Evolutionary conservation across 1,140 invertebrate species (phyloP).

Genomic region (Drosophila lacertosa): DNA sequence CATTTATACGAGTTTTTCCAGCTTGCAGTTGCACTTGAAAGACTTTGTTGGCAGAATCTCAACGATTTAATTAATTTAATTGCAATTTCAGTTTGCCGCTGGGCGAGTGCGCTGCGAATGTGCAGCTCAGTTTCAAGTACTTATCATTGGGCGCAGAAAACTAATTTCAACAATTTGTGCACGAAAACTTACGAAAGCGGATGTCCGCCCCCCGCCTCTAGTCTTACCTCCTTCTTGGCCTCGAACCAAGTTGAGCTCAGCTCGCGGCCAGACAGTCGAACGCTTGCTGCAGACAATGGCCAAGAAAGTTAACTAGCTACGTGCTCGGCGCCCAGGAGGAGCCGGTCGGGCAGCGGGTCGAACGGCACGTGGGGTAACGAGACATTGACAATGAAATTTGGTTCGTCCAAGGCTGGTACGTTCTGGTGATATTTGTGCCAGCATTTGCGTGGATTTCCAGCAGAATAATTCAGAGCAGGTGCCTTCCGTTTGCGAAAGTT

Average conservation of each 20-base stretch:
- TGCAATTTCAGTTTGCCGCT: slow-evolving; percentile 54
- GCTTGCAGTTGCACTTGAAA: slow-evolving; percentile 27
- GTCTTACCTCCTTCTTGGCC: not conserved
- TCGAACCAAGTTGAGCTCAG: slow-evolving; percentile 3
- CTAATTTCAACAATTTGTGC: slow-evolving; percentile 82
- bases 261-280: slow-evolving; percentile 42
- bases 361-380: not conserved
- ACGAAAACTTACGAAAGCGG: slow-evolving; percentile 73
- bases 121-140: slow-evolving; percentile 73
- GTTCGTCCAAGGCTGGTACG: slow-evolving; percentile 51
- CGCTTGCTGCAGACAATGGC: slow-evolving; percentile 69
- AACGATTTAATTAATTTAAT: slow-evolving; percentile 80
- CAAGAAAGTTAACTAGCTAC: slow-evolving; percentile 71
- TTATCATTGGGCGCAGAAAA: slow-evolving; percentile 78
- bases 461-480: slow-evolving; percentile 49
- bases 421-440: slow-evolving; percentile 32
- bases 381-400: slow-evolving; percentile 75
- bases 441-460: slow-evolving; percentile 40
- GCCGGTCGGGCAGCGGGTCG: not conserved
- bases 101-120: slow-evolving; percentile 10
- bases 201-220: slow-evolving; percentile 48
- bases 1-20: slow-evolving; percentile 3
- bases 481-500: slow-evolving; percentile 44
- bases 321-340: slow-evolving; percentile 1
- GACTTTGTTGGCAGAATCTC: slow-evolving; percentile 29